Evolutionary conservation across 2,797 vertebrate genomes (phyloP).

Genomic region (Eulemur mongoz): DNA sequence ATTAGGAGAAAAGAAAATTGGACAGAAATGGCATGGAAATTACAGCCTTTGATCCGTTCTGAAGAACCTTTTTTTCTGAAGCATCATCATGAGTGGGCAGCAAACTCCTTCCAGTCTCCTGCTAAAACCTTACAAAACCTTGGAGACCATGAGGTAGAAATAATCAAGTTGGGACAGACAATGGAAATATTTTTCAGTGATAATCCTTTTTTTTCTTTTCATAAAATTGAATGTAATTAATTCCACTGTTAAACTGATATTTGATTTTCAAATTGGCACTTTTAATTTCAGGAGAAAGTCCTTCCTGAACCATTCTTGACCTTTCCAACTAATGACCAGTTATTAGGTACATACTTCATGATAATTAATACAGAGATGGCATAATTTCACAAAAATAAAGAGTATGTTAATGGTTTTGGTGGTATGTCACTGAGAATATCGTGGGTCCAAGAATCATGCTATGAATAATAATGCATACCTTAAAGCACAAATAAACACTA

Average conservation of each 20-base stretch:
- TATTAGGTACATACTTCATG: not conserved
- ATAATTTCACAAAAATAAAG: conserved; percentile 36
- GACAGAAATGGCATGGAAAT: conserved; percentile 88
- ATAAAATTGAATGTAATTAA: conserved; percentile 75
- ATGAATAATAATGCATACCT: conserved; percentile 26
- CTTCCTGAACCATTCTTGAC: conserved; percentile 62
- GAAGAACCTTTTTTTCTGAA: conserved; percentile 84
- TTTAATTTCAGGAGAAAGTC: conserved; percentile 64
- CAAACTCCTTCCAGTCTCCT: conserved; percentile 83
- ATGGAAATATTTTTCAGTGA: conserved; percentile 66
- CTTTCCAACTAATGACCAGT: conserved; percentile 72
- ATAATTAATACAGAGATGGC: conserved; percentile 12
- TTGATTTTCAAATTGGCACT: conserved; percentile 47
- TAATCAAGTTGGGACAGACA: conserved; percentile 78
- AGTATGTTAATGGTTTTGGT: conserved; percentile 22
- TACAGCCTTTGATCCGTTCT: conserved; percentile 87
- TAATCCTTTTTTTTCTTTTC: conserved; percentile 75
- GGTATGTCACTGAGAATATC: conserved; percentile 38
- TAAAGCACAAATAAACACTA: conserved; percentile 41
- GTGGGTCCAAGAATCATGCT: conserved; percentile 49
- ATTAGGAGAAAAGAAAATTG: conserved; percentile 88
- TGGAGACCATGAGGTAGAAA: conserved; percentile 78
- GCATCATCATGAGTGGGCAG: conserved; percentile 84
- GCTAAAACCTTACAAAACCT: conserved; percentile 82
- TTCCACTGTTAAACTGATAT: conserved; percentile 71